phyloP scores from a whole-genome alignment of 2,113 vertebrate species.

The Psophia crepitans region DNA sequence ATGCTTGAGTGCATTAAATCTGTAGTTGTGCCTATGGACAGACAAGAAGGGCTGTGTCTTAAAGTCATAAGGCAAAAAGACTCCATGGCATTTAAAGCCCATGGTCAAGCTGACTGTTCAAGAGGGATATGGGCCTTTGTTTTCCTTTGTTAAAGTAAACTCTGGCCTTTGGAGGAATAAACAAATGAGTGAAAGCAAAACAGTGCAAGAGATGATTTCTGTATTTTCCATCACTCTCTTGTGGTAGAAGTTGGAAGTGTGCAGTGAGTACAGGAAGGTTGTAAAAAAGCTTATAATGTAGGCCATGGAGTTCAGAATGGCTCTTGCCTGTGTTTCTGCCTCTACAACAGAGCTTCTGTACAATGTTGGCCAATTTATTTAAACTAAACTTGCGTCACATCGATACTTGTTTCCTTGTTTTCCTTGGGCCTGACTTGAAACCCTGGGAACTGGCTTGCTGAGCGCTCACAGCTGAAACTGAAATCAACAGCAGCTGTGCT shows the following conservation, averaged over 20 bases:
- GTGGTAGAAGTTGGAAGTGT: neutral
- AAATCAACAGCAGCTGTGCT: neutral
- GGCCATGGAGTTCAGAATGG: neutral
- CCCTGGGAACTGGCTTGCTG: neutral
- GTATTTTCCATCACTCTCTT: neutral
- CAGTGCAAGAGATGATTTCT: neutral
- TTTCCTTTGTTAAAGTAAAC: neutral
- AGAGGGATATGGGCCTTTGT: neutral
- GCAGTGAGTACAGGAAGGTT: neutral
- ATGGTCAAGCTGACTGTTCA: neutral
- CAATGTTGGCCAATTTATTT: neutral
- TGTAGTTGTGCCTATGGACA: neutral
- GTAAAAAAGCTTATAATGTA: neutral
- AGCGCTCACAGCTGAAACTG: neutral
- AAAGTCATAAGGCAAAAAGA: neutral
- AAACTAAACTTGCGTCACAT: neutral
- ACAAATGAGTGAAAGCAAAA: neutral
- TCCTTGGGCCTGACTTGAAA: neutral
- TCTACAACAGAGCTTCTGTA: neutral
- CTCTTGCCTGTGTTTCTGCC: neutral
- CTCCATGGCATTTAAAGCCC: neutral
- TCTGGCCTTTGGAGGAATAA: neutral
- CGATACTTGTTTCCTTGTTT: neutral
- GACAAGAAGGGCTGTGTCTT: neutral
- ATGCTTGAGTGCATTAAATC: neutral